Evolutionary conservation across 2,888 invertebrate genomes (phyloP).

Genomic region (Apodemia zela): DNA sequence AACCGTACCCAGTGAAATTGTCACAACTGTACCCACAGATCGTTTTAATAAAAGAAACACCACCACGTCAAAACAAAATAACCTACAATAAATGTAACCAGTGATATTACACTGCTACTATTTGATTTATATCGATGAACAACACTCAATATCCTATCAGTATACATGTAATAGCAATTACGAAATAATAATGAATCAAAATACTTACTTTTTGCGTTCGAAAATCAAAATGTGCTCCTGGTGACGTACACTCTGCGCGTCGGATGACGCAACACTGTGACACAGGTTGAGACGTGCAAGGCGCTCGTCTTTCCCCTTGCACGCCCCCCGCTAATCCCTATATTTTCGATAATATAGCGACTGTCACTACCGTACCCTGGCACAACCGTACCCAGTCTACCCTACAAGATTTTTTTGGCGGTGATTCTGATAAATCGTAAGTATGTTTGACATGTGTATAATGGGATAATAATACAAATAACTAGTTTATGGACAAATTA

Average conservation of each 20-base stretch:
- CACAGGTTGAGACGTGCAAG: background rate
- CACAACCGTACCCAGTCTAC: too few relatives aligned
- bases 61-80: conserved; percentile 6
- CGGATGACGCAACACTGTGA: background rate
- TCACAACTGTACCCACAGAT: conserved; percentile 23
- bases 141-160: conserved; percentile 2
- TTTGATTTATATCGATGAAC: conserved; percentile 9
- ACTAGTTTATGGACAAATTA: too few relatives aligned
- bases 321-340: background rate
- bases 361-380: too few relatives aligned
- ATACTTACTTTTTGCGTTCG: conserved; percentile 12
- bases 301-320: background rate
- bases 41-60: conserved; percentile 4
- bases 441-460: too few relatives aligned
- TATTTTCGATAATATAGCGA: too few relatives aligned
- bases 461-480: too few relatives aligned
- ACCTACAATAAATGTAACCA: conserved; percentile 9
- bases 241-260: background rate
- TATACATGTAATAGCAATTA: conserved; percentile 5
- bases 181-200: conserved; percentile 2
- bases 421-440: too few relatives aligned
- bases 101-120: conserved; percentile 4
- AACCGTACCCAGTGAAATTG: conserved; percentile 22
- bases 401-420: background rate
- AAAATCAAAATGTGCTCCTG: background rate